phyloP scores from a whole-genome alignment of 1,140 invertebrate species.

The Paraescarpia echinospica region DNA sequence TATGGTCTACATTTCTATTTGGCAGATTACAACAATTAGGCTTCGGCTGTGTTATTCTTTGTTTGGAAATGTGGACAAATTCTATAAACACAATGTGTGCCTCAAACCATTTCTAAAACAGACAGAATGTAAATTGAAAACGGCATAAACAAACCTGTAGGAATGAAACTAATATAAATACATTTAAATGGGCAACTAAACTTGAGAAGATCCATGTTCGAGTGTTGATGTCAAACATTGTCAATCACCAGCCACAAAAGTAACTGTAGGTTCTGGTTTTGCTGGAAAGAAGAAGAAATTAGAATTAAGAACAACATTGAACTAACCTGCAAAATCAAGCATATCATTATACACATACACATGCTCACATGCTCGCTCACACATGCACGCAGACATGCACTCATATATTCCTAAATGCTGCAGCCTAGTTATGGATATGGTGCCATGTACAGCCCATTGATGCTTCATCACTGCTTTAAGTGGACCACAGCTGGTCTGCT shows the following conservation, averaged over 20 bases:
- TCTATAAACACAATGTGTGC: not conserved
- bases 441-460: too few relatives aligned
- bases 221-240: not conserved
- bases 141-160: not conserved
- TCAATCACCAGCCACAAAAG: not conserved
- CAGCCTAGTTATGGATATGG: too few relatives aligned
- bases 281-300: not conserved
- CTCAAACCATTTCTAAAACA: not conserved
- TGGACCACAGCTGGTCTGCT: too few relatives aligned
- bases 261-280: not conserved
- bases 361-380: too few relatives aligned
- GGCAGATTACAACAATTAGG: not conserved
- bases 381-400: too few relatives aligned
- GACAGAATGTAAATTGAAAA: not conserved
- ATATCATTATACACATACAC: not conserved
- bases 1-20: not conserved
- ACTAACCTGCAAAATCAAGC: not conserved
- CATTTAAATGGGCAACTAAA: not conserved
- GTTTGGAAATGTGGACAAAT: not conserved
- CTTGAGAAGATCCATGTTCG: not conserved
- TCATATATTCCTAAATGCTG: too few relatives aligned
- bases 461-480: too few relatives aligned
- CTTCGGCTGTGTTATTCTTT: too few relatives aligned
- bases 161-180: not conserved
- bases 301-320: not conserved